A percentile compares a stretch with the other conserved stretches of the same genome.
These are phyloP conservation scores for Lasiurus cinereus DNA, from an alignment of 2,113 vertebrate genomes.

Conservation along the genomic window DNA sequence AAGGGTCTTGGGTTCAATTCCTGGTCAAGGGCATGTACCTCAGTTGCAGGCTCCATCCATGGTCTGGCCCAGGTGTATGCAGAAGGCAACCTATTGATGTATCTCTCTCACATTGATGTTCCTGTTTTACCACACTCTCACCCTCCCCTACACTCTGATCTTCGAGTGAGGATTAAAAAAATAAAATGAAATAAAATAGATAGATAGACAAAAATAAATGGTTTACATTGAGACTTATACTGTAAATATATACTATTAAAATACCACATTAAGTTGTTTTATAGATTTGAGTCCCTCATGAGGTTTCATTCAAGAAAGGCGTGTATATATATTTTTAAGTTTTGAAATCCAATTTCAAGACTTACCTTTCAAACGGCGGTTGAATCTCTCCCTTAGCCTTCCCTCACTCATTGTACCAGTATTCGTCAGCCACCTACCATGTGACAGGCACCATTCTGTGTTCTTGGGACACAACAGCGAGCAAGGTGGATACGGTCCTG, in stretches of 20 bases:
- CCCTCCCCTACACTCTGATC: too few relatives aligned
- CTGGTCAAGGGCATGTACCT: too few relatives aligned
- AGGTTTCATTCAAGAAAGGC: not conserved
- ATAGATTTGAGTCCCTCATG: not conserved
- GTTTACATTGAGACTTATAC: constrained; percentile 25
- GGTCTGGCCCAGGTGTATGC: too few relatives aligned
- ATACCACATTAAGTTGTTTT: constrained; percentile 31
- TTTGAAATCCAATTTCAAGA: not conserved
- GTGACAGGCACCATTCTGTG: not conserved
- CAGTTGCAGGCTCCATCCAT: too few relatives aligned
- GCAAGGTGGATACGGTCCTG: not conserved
- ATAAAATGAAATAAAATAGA: too few relatives aligned
- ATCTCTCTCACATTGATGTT: too few relatives aligned
- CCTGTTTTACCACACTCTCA: too few relatives aligned
- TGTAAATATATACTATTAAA: constrained; percentile 53
- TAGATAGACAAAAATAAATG: constrained; percentile 25
- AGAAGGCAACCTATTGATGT: too few relatives aligned
- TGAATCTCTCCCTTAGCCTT: not conserved
- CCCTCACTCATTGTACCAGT: not conserved
- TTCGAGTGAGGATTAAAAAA: too few relatives aligned
- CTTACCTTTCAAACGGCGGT: not conserved
- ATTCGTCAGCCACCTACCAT: not conserved
- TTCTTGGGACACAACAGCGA: not conserved
- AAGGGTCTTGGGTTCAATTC: too few relatives aligned
- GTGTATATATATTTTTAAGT: not conserved